Percentiles rank a stretch among this genome's conserved stretches.
These are phyloP conservation scores for Nannobrachium achirus DNA, from an alignment of 2,113 vertebrate genomes.

Conservation along the genomic window DNA sequence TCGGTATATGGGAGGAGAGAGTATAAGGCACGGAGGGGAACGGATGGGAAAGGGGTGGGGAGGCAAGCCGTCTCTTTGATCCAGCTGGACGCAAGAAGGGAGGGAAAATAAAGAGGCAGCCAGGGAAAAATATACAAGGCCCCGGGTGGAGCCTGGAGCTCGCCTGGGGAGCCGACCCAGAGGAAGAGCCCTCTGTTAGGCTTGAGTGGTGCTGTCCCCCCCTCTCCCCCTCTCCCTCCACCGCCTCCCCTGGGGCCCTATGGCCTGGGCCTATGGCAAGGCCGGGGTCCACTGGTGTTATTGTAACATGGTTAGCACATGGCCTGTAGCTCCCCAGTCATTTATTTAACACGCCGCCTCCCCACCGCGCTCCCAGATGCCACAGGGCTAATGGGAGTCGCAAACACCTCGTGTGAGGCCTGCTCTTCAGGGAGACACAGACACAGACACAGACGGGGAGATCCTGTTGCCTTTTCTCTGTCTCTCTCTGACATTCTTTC, in stretches of 20 bases:
- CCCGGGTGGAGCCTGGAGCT: constrained; percentile 72
- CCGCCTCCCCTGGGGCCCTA: constrained; percentile 47
- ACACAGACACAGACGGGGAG: neutral
- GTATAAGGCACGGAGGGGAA: constrained; percentile 4
- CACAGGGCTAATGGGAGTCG: constrained; percentile 62
- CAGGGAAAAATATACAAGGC: constrained; percentile 87
- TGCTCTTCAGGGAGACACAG: constrained; percentile 19
- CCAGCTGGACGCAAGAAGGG: constrained; percentile 74
- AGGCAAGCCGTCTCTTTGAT: constrained; percentile 67
- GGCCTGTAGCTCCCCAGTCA: constrained; percentile 82
- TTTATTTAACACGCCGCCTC: constrained; percentile 86
- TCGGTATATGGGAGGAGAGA: constrained; percentile 27
- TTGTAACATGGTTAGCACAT: constrained; percentile 94
- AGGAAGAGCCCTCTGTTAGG: constrained; percentile 66
- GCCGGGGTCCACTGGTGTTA: constrained; percentile 81
- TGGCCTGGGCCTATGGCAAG: constrained; percentile 45
- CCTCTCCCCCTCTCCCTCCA: constrained; percentile 61
- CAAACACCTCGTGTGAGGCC: constrained; percentile 62
- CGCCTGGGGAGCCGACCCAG: constrained; percentile 66
- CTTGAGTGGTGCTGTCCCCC: constrained; percentile 65
- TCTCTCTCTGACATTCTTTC: constrained; percentile 27
- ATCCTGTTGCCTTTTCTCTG: constrained; percentile 26
- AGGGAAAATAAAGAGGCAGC: constrained; percentile 90
- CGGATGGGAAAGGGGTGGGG: constrained; percentile 37
- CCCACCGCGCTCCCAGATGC: constrained; percentile 71